Evolutionary conservation across 1,140 invertebrate genomes (phyloP), one percentile per base, ranked within the genome.

Genomic region (Drosophila lini): DNA sequence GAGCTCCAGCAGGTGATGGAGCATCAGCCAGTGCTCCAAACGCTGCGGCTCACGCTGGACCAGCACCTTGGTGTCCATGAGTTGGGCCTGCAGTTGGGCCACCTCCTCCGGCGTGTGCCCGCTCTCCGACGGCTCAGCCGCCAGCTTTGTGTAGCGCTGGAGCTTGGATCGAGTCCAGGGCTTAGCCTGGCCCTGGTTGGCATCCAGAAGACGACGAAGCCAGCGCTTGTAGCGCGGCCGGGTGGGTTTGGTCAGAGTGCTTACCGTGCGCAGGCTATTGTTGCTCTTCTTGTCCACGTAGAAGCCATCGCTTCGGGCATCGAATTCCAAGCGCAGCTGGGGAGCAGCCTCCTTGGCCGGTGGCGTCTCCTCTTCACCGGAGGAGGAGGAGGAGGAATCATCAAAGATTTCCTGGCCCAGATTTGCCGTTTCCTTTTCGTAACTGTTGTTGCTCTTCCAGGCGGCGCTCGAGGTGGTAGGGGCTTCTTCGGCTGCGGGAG

Each of bases 241-340:
- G 0, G 89, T 85, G 1, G 74, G 40, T 11, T 47, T 59, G 0
- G 68, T 45, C 38, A 86, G 15, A 0, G 34, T 74, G 3, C 10
- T 32, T 13, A 65, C 19, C 59, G 91, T 91, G n/a, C 86, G 73
- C n/a, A 92, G 91, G 7, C 93, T 92, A 19, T 92, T 94, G 38
- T 93, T 91, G 3, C 94, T 63, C 8, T 74, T 83, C 73, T 92
- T 94, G 60, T 95, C 94, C 61, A 94, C 93, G 76, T 92, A 93
- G 85, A 93, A 95, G 40, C 93, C 74, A 65, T 93, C 92, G 25
- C 91, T n/a, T 6, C 5, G 52, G n/a, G 92, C 91, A 25, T 92
- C 80, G 57, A 91, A 86, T 31, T 92, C 84, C 11, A 92, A 74
- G 0, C 25, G 25, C 5, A 19, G 15, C 3, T 9, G 13, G 1